Conservation (phyloP, 1,140 invertebrate species). For the Heliothis subflexa region DNA sequence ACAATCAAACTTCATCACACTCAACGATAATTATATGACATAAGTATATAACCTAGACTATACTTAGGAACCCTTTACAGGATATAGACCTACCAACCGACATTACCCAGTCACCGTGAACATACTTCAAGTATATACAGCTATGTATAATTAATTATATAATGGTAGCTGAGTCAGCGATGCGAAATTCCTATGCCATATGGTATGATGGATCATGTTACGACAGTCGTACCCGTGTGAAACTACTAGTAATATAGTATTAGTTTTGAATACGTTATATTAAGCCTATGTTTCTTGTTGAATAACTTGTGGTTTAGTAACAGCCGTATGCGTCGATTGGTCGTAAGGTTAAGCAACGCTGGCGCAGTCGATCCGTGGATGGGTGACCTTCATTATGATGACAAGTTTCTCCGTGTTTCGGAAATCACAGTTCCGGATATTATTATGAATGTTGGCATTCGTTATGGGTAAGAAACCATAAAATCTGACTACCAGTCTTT, state of each 20-base stretch:
- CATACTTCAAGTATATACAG: not conserved
- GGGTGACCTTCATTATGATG: no score
- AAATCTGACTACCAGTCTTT: no score
- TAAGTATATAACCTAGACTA: not conserved
- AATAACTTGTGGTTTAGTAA: no score
- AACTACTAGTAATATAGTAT: not conserved
- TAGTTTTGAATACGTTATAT: not conserved
- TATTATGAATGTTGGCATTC: no score
- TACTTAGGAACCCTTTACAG: not conserved
- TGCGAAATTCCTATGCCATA: slow-evolving; percentile 50
- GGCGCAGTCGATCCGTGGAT: no score
- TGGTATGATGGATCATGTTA: slow-evolving; percentile 23
- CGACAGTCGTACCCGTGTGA: not conserved
- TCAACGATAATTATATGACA: not conserved
- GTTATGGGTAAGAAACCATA: no score
- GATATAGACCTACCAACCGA: slow-evolving; percentile 5
- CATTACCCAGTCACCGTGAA: not conserved
- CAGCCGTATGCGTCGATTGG: no score
- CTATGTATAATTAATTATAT: slow-evolving; percentile 11
- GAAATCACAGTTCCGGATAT: no score
- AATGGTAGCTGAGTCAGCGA: slow-evolving; percentile 29
- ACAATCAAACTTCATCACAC: not conserved
- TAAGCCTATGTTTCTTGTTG: no score
- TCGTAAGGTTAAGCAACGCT: no score
- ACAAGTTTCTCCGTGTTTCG: no score